Evolutionary conservation across 2,888 invertebrate genomes (phyloP).

Genomic region (Eristalis pertinax): DNA sequence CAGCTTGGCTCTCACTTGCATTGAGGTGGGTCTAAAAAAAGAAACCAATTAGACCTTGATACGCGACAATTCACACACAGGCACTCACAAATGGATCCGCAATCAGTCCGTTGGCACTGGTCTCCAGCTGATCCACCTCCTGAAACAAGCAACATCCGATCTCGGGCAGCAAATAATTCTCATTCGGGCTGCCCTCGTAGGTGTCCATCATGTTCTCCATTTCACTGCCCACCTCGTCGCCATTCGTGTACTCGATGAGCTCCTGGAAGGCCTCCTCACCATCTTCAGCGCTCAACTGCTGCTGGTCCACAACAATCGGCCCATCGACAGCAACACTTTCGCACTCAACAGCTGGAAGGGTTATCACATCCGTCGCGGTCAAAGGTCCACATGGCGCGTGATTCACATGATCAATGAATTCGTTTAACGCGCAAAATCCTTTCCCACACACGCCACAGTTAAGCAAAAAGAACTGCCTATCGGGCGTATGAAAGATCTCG

Average conservation of each 20-base stretch:
- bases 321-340: constrained; percentile 21
- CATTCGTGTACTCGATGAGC: constrained; percentile 47
- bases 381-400: constrained; percentile 36
- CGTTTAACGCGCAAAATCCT: constrained; percentile 53
- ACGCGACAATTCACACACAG: not conserved
- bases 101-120: not conserved
- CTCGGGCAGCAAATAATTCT: constrained; percentile 41
- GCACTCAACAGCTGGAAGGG: constrained; percentile 15
- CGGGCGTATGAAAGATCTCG: constrained; percentile 56
- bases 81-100: constrained; percentile 35
- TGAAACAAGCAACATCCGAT: constrained; percentile 34
- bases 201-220: constrained; percentile 32
- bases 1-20: not conserved
- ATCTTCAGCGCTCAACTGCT: constrained; percentile 6
- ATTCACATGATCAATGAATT: constrained; percentile 55
- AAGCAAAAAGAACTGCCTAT: constrained; percentile 48
- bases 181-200: not conserved
- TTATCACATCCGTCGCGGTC: not conserved
- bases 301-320: not conserved
- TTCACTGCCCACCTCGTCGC: constrained; percentile 29
- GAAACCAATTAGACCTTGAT: not conserved
- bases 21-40: not conserved
- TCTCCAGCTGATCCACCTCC: constrained; percentile 8
- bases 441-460: constrained; percentile 53
- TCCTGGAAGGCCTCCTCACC: constrained; percentile 43